Evolutionary conservation across 1,140 invertebrate genomes (phyloP).

Genomic region (Drosophila guanche): DNA sequence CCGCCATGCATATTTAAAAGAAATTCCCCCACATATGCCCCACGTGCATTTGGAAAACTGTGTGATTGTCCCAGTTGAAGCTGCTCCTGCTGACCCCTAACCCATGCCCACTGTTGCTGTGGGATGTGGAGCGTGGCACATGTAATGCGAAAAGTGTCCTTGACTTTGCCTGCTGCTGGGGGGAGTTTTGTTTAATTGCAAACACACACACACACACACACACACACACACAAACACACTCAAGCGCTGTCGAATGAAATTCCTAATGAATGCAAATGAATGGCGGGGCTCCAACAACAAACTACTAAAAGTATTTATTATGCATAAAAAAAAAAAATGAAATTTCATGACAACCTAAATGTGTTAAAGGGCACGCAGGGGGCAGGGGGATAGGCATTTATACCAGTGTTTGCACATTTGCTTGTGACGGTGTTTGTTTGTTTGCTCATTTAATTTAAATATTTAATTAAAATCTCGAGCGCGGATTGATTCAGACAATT

Average conservation of each 20-base stretch:
- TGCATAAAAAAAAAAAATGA: constrained; percentile 57
- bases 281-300: constrained; percentile 56
- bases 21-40: constrained; percentile 17
- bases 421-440: constrained; percentile 32
- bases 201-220: constrained; percentile 31
- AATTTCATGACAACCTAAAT: constrained; percentile 53
- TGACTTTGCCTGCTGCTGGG: constrained; percentile 61
- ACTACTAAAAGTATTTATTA: constrained; percentile 76
- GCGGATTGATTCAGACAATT: constrained; percentile 79
- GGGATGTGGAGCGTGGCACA: constrained; percentile 40
- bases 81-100: constrained; percentile 18
- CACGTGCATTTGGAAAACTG: constrained; percentile 35
- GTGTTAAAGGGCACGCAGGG: constrained; percentile 19
- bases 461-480: constrained; percentile 80
- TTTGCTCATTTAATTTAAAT: constrained; percentile 72
- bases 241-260: constrained; percentile 21
- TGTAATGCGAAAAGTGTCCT: constrained; percentile 75
- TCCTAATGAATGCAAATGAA: constrained; percentile 80
- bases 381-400: constrained; percentile 10
- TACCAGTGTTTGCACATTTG: constrained; percentile 31
- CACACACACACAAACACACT: neutral
- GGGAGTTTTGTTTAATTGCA: constrained; percentile 71
- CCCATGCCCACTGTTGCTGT: constrained; percentile 8
- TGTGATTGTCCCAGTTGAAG: constrained; percentile 65
- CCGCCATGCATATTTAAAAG: constrained; percentile 65